Evolutionary conservation across 92 coral and sea anemone genomes (phyloP), one percentile per base, ranked within the genome.

Genomic region (Isaurus tuberculatus): DNA sequence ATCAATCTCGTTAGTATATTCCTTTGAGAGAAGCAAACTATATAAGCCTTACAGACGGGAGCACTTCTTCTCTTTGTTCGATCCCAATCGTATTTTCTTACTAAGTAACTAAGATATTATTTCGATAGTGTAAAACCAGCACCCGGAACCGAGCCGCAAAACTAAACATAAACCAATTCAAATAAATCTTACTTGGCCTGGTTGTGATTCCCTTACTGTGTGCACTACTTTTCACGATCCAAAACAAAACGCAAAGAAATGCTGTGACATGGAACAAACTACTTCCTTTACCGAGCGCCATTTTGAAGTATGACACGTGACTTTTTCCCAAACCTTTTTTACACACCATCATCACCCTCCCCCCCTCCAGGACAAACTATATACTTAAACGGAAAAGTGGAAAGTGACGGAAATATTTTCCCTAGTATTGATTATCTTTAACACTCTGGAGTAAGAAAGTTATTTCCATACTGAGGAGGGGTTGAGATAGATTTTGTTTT

Each of bases 301-400:
- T 70, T 36, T 70, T 70, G 53, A 31, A 66, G 1, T 40, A 13
- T 30, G 5, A 36, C 75, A 70, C 75, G 75, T 70, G 75, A 70
- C 30, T 40, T 5, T 0, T 15, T 13, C 20, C 72, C 26, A n/a
- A 11, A 11, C 6, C 29, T 58, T 20, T 25, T 3, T 58, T 5
- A n/a, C 3, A 19, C 28, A 57, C 27, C n/a, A n/a, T n/a, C n/a
- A n/a, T n/a, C n/a, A n/a, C n/a, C n/a, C n/a, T n/a, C n/a, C n/a
- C n/a, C n/a, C n/a, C n/a, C n/a, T n/a, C n/a, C n/a, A n/a, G n/a
- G n/a, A n/a, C n/a, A n/a, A n/a, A n/a, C n/a, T n/a, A n/a, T n/a
- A n/a, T n/a, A n/a, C n/a, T n/a, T n/a, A n/a, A n/a, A n/a, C n/a
- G n/a, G n/a, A n/a, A n/a, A n/a, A n/a, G n/a, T n/a, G n/a, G n/a